Evolutionary conservation across 2,113 vertebrate genomes (phyloP), one percentile per base, ranked within the genome.

Genomic region (Nettapus auritus): DNA sequence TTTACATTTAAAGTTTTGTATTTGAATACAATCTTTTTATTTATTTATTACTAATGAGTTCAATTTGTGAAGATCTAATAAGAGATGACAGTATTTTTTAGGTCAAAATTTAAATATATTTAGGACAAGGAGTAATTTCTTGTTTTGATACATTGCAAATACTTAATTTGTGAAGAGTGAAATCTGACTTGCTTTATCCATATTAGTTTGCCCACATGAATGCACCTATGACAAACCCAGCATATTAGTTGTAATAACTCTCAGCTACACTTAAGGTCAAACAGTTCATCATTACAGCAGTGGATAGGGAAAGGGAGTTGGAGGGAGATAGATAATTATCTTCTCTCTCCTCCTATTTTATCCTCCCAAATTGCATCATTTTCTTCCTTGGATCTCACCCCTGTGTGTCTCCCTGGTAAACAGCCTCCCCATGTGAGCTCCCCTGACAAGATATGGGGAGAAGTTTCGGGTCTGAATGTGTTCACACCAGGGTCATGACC

Each of bases 1-100:
- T 42, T 81, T 59, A 14, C 1, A 7, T 13, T 33, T 55, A 42
- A 46, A 46, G 9, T 80, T 82, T 64, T 44, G 6, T 15, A 11
- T 36, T 21, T 36, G 9, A 78, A 46, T 16, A 16, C 8, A 33
- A 33, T 44, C 57, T 57, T 9, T 70, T 62, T 62, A 10, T 67
- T 50, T 55, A 17, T 55, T 55, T 55, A 55, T 55, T 29, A 34
- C 18, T 26, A 26, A n/a, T 25, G 6, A 42, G 19, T 67, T 8
- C 20, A 22, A 28, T 21, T 4, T 4, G 2, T 3, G 22, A 20
- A 46, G 16, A 5, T 52, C 46, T 91, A 50, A 25, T 31, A 77
- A 34, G 8, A 3, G 33, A 40, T 0, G 1, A 50, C 0, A 1
- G 2, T 31, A 15, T 5, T 2, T 38, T 93, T 60, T 56, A 60